Base-by-base conservation (phyloP, 2,797 vertebrate species). In the Enoplosus armatus region DNA sequence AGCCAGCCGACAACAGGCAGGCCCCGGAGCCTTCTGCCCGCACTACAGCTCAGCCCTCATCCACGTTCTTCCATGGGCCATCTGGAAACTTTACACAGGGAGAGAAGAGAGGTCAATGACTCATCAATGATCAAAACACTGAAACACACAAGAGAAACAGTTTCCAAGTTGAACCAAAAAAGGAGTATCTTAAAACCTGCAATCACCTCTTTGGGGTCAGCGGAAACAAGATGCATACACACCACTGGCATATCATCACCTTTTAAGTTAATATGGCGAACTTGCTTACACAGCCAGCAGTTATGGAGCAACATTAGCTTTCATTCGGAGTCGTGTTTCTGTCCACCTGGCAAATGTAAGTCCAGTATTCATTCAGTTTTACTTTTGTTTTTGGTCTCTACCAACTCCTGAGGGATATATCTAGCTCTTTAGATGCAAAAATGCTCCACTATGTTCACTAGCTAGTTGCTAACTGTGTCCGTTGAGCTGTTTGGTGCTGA, bases 1-100 rank as follows among this genome's bases (percentile, higher is more conserved):
- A 72, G 87, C 90, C 92, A 77, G 91, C 83, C 89, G 79, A 90
- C 80, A 81, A 93, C 93, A 93, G 94, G 88, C 91, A 92, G 95
- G 93, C 93, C 90, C 84, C 86, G 33, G 82, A 93, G 92, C 93
- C 89, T 91, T 89, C 87, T 85, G 90, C 91, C 91, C 64, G 73
- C 87, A 78, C 93, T 95, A 95, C 60, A 94, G 84, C 68, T 92
- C 91, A 91, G 90, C 85, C 93, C 86, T 95, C 94, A 92, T 94
- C 93, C 92, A 94, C 94, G 87, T 84, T 89, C 89, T 93, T 89
- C 90, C 87, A 88, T 90, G 86, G 83, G 90, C 85, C 91, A 88
- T 87, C 89, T 87, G 90, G 89, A 92, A 93, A 87, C 95, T 83
- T 95, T 55, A 91, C 89, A 93, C 83, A 93, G 79, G 82, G 79